A percentile compares a stretch with the other conserved stretches of the same genome.
These are phyloP conservation scores for Psix sp. DNA, from an alignment of 1,140 invertebrate species.

Conservation along the genomic window DNA sequence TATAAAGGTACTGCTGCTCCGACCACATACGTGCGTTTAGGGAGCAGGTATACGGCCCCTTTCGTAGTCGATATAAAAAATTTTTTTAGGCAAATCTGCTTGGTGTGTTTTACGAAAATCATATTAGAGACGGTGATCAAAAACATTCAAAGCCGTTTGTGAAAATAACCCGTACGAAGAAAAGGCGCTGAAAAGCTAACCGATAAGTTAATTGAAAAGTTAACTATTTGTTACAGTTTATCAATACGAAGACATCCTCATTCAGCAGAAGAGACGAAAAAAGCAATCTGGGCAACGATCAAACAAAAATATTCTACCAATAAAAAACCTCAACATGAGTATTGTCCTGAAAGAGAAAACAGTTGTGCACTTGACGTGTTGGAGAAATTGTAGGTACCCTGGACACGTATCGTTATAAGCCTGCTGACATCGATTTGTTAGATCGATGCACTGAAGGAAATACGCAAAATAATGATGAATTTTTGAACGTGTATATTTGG, in stretches of 20 bases:
- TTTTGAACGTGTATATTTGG: too few species aligned
- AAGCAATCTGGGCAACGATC: conserved; percentile 1
- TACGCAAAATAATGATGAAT: too few species aligned
- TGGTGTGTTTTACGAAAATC: conserved; percentile 4
- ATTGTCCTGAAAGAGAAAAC: background rate
- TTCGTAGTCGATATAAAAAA: too few species aligned
- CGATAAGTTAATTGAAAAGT: conserved; percentile 2
- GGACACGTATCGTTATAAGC: conserved; percentile 7
- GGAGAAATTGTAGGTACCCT: background rate
- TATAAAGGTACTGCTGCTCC: too few species aligned
- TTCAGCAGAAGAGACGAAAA: background rate
- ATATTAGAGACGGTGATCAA: conserved; percentile 4
- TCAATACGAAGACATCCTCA: too few species aligned
- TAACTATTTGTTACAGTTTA: conserved; percentile 3
- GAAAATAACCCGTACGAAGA: background rate
- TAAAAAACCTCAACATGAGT: too few species aligned
- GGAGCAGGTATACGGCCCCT: too few species aligned
- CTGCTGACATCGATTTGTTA: conserved; percentile 6
- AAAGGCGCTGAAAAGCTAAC: conserved; percentile 1
- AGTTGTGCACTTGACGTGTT: background rate
- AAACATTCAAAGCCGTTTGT: background rate
- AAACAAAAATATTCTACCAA: conserved; percentile 2
- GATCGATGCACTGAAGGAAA: too few species aligned
- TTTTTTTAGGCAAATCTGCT: background rate
- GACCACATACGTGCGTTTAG: too few species aligned